A percentile compares a stretch with the other conserved stretches of the same genome.
These are phyloP conservation scores for Caenorhabditis zanzibari DNA, from an alignment of 2,888 invertebrate genomes.

Conservation along the genomic window DNA sequence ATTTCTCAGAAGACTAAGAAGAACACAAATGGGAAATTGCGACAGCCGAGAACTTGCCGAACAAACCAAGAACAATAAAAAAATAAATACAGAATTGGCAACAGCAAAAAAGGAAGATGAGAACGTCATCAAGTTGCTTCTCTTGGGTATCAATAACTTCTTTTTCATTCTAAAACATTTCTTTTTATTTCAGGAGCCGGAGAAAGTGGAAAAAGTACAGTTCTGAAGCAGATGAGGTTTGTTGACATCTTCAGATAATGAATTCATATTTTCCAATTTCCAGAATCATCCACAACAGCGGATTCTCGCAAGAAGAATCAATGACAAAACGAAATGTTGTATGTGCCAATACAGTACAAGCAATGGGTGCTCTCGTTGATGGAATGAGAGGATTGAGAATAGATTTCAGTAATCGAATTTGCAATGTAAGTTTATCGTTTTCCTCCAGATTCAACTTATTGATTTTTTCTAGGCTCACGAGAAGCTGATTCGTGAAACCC, in stretches of 20 bases:
- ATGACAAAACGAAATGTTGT: slow-evolving; percentile 99
- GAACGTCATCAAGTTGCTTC: slow-evolving; percentile 77
- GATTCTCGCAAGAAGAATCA: slow-evolving; percentile 99
- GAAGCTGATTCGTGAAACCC: slow-evolving; percentile 46
- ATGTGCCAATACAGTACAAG: slow-evolving; percentile 99
- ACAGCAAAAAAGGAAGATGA: slow-evolving; percentile 75
- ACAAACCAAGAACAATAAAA: slow-evolving; percentile 64
- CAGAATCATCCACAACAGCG: slow-evolving; percentile 99
- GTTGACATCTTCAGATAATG: neutral
- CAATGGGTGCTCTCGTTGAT: slow-evolving; percentile 86
- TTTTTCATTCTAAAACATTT: neutral
- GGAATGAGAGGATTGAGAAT: slow-evolving; percentile 74
- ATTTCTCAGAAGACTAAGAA: slow-evolving; percentile 41
- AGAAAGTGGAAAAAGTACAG: slow-evolving; percentile 99
- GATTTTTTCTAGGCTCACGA: slow-evolving; percentile 52
- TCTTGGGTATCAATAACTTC: slow-evolving; percentile 71
- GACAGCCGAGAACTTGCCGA: slow-evolving; percentile 69
- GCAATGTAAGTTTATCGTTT: slow-evolving; percentile 39
- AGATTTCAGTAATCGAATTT: slow-evolving; percentile 55
- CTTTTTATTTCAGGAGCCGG: slow-evolving; percentile 90
- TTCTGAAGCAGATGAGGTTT: slow-evolving; percentile 99
- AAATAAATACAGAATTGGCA: slow-evolving; percentile 77
- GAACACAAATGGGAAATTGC: slow-evolving; percentile 76
- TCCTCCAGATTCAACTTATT: neutral
- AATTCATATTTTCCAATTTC: neutral